Percentiles rank a stretch among this genome's conserved stretches.
phyloP scores from a whole-genome alignment of 2,888 invertebrate genomes.

The Nephrotoma guestfalica region DNA sequence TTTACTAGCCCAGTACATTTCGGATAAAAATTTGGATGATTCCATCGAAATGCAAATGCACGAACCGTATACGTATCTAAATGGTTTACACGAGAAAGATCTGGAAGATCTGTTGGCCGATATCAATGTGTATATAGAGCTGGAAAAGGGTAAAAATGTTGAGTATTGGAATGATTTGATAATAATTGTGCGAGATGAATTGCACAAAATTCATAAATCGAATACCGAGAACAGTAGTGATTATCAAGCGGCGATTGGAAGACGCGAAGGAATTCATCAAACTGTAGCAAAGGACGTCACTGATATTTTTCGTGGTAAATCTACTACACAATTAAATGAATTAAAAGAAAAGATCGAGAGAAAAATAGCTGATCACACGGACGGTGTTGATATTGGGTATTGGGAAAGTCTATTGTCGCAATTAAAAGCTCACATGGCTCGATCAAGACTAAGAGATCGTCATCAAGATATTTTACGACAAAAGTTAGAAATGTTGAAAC shows the following conservation, averaged over 20 bases:
- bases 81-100: conserved; percentile 78
- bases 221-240: conserved; percentile 47
- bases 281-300: conserved; percentile 84
- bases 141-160: conserved; percentile 76
- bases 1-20: conserved; percentile 89
- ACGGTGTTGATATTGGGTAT: conserved; percentile 91
- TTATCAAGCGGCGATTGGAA: conserved; percentile 38
- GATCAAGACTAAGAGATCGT: conserved; percentile 78
- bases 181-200: conserved; percentile 85
- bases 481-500: conserved; percentile 80
- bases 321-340: conserved; percentile 68
- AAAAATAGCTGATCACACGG: conserved; percentile 70
- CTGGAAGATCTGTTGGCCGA: conserved; percentile 93
- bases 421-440: conserved; percentile 88
- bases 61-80: conserved; percentile 90
- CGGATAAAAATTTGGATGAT: conserved; percentile 75
- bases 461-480: conserved; percentile 80
- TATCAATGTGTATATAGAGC: conserved; percentile 84
- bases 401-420: conserved; percentile 96
- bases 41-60: conserved; percentile 98
- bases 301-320: conserved; percentile 84
- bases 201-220: conserved; percentile 68
- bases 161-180: conserved; percentile 95
- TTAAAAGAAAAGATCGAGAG: conserved; percentile 72
- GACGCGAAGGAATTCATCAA: conserved; percentile 60